Evolutionary conservation across 2,888 invertebrate species (phyloP).

Genomic region (Thysanoteuthis rhombus): DNA sequence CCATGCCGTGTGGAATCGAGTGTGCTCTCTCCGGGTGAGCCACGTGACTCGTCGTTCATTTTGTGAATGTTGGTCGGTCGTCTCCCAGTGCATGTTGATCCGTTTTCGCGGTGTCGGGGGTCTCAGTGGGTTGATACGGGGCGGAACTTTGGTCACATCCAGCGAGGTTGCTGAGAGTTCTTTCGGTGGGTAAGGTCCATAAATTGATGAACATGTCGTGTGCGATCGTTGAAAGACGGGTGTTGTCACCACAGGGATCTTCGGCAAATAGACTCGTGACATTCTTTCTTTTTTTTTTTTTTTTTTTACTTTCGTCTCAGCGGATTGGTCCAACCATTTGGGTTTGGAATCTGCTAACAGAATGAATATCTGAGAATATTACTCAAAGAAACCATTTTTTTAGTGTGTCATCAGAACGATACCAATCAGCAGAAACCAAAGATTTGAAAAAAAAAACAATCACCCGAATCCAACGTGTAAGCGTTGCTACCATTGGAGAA

Average conservation of each 20-base stretch:
- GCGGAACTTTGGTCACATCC: slow-evolving; percentile 52
- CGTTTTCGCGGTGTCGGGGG: slow-evolving; percentile 58
- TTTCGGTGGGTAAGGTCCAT: slow-evolving; percentile 57
- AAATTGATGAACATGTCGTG: slow-evolving; percentile 39
- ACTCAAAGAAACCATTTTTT: too few relatives aligned
- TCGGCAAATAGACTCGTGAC: background rate
- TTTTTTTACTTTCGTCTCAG: too few relatives aligned
- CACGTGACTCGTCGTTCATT: slow-evolving; percentile 59
- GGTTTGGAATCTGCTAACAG: too few relatives aligned
- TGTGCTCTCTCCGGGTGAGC: slow-evolving; percentile 64
- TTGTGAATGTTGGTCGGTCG: slow-evolving; percentile 60
- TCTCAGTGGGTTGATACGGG: slow-evolving; percentile 58
- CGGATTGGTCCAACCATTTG: background rate
- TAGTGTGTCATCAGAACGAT: too few relatives aligned
- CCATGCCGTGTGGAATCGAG: slow-evolving; percentile 65
- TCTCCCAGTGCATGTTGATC: slow-evolving; percentile 62
- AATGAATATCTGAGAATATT: too few relatives aligned
- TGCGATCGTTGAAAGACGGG: slow-evolving; percentile 38
- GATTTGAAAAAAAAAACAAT: too few relatives aligned
- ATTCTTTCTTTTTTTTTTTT: background rate
- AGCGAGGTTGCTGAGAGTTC: slow-evolving; percentile 52
- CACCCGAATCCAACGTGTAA: too few relatives aligned
- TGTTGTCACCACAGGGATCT: background rate
- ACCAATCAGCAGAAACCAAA: too few relatives aligned
- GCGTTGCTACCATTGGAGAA: too few relatives aligned